Evolutionary conservation across 2,888 invertebrate genomes (phyloP), one percentile per base, ranked within the genome.

Genomic region (Heliconius aoede): DNA sequence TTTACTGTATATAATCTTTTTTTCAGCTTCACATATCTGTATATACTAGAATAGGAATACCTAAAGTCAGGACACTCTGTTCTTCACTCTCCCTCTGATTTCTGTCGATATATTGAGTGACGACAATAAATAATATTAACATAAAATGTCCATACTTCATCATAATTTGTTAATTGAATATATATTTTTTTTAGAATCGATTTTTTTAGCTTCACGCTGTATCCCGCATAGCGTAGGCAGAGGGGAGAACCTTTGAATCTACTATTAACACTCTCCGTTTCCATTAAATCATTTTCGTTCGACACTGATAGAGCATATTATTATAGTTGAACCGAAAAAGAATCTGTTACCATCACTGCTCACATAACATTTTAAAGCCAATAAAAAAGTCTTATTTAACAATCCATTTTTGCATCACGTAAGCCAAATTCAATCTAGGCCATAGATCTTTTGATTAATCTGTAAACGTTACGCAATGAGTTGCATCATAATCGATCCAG

Each of bases 401-500:
- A 72, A 79, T 74, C 71, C 72, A 74, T n/a, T 73, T 79, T 79
- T 79, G 68, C 78, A 69, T 64, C 74, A 79, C 78, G 73, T 75
- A 76, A 75, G 73, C 71, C 72, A 77, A 77, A 68, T 65, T 55
- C 51, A 74, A 84, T 82, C 81, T 84, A 79, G 84, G 84, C 79
- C 83, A 81, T 82, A 82, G 82, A 83, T 83, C 81, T 84, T 81
- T 83, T 80, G 83, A 83, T 83, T 82, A 83, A 82, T 82, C 82
- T 77, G 82, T 80, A 82, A 80, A 76, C 58, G 82, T 86, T 83
- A 85, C 80, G 84, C 82, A 85, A 85, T 61, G 26, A 28, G 83
- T 86, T 86, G 82, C 85, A 83, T 85, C 84, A 85, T 78, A 76
- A 79, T 74, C 81, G 81, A 76, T 81, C 81, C 82, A 83, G 83